phyloP scores from a whole-genome alignment of 2,113 vertebrate species.

The Thunnus maccoyii region DNA sequence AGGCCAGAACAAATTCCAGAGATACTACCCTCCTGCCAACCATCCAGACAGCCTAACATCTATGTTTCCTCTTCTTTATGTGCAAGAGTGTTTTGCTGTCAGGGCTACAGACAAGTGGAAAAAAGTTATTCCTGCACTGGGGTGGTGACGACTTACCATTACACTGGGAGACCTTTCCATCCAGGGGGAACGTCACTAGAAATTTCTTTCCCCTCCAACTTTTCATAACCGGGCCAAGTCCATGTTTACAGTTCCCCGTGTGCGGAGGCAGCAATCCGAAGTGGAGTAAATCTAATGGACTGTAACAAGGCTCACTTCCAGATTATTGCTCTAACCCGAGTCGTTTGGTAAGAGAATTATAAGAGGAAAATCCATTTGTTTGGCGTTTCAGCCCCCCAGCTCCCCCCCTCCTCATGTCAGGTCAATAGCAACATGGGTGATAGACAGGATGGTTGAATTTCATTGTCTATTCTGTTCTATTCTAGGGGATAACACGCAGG shows the following conservation, averaged over 20 bases:
- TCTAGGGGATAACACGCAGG: neutral
- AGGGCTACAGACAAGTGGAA: constrained; percentile 6
- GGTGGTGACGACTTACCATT: neutral
- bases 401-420: neutral
- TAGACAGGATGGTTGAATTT: neutral
- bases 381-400: constrained; percentile 21
- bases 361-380: constrained; percentile 65
- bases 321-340: constrained; percentile 68
- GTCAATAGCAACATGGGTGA: constrained; percentile 31
- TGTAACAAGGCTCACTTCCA: constrained; percentile 68
- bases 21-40: constrained; percentile 30
- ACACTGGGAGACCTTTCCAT: constrained; percentile 17
- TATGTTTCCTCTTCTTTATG: constrained; percentile 8
- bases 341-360: constrained; percentile 75
- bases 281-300: constrained; percentile 69
- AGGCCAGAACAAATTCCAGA: constrained; percentile 54
- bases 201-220: constrained; percentile 34
- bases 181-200: constrained; percentile 6
- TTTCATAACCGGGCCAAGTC: constrained; percentile 44
- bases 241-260: constrained; percentile 57
- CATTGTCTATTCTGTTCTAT: neutral
- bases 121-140: neutral
- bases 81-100: constrained; percentile 1
- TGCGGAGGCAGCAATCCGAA: constrained; percentile 44
- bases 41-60: constrained; percentile 4